These are phyloP conservation scores for Scophthalmus maximus DNA, from an alignment of 2,113 vertebrate genomes.

Conservation along the genomic window DNA sequence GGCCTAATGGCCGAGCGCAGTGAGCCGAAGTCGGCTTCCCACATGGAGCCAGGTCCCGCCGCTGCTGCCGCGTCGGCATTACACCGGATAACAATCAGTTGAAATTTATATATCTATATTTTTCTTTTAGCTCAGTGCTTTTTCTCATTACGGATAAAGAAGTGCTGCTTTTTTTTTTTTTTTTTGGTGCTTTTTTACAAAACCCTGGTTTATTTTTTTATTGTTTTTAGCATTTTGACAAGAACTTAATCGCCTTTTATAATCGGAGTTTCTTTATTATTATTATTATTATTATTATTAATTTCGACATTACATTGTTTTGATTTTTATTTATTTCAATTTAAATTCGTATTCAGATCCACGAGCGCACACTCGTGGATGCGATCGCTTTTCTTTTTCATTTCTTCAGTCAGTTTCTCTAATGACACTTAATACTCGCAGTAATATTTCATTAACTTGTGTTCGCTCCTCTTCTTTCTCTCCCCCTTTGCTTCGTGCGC, in stretches of 20 bases:
- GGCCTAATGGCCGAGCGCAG: conserved; percentile 52
- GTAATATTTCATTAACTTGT: background rate
- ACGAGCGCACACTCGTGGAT: background rate
- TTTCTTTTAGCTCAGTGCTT: background rate
- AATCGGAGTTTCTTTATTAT: background rate
- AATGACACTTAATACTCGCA: background rate
- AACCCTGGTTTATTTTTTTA: background rate
- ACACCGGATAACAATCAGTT: background rate
- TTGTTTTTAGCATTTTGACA: background rate
- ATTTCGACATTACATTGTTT: background rate
- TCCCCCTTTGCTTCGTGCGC: background rate
- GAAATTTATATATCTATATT: background rate
- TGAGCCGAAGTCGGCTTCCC: conserved; percentile 46
- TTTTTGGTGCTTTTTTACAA: background rate
- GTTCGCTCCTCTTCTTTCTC: background rate
- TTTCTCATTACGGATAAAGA: background rate
- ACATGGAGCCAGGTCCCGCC: conserved; percentile 16
- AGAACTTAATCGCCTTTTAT: background rate
- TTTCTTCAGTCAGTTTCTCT: conserved; percentile 3
- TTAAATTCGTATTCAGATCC: background rate
- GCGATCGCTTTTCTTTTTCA: background rate
- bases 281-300: background rate
- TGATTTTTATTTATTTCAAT: background rate
- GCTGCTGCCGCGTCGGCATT: conserved; percentile 4
- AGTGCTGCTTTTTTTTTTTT: background rate